Base-by-base conservation (phyloP, 2,888 invertebrate species). In the Vesta saturnalis region DNA sequence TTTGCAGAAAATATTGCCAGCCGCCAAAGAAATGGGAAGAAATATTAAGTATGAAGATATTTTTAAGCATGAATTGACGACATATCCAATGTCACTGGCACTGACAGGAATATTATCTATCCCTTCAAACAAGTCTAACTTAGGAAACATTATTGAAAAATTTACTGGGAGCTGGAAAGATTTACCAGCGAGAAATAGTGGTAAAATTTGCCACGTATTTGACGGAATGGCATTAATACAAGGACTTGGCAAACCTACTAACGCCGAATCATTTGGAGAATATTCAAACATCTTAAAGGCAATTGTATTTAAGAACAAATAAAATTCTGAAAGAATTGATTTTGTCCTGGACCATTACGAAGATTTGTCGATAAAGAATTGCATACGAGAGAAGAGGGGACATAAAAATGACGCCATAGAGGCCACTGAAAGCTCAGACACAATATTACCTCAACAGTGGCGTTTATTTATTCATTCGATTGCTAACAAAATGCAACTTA, bases 401-500 rank as follows among this genome's bases (percentile, higher is more conserved):
- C n/a, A 3, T 8, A 12, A 43, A n/a, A n/a, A 43, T 5, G 2
- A 3, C 3, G 10, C 10, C n/a, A 1, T 8, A 6, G 10, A n/a
- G 8, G 8, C 12, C 8, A 55, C 3, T 55, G 12, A 55, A 3
- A 8, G 21, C 12, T 14, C 14, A 4, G 21, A 54, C 5, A 54
- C 14, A 16, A 8, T 54, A 8, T 54, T 19, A n/a, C 54, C 18
- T 16, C 18, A 10, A 10, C 21, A 18, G 14, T 21, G 18, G 18
- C 2, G 3, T 15, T 54, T 10, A 16, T 54, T 18, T 16, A 54
- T 14, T 56, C 22, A 56, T 16, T 56, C 35, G n/a, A 14, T 16
- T 52, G 8, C 14, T 52, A 21, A 21, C 14, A 73, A 71, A 52
- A 4, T 43, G 5, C 63, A 67, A 21, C 52, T 71, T 15, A 71